Evolutionary conservation across 2,797 vertebrate genomes (phyloP), one percentile per base, ranked within the genome.

Genomic region (Pangasius krempfi): DNA sequence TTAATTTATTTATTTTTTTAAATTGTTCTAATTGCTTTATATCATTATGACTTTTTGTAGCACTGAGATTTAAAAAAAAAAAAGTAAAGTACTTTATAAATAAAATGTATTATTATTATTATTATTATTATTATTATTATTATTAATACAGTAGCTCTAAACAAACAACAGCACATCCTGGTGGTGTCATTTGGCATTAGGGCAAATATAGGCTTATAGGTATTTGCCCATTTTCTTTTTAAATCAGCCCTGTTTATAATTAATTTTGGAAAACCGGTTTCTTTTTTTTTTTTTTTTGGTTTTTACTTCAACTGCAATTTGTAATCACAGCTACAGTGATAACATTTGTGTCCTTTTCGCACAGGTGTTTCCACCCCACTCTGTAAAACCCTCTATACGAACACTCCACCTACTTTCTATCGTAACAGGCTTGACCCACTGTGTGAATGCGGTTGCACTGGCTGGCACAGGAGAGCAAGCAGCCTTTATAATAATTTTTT

Each of bases 161-260:
- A 70, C 30, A 37, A 33, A 20, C 66, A 82, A 25, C 78, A 87
- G 79, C 54, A 33, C 52, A 30, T 9, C 79, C 79, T 83, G 33
- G 79, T 88, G 79, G 66, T 50, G 4, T 8, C 27, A 80, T 52
- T 70, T 40, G 62, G 86, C 5, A 68, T 56, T 81, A 58, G n/a
- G n/a, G 12, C 12, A 66, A 30, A n/a, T 6, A 56, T 56, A 79
- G 0, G 5, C 7, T 22, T 40, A 66, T 66, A 1, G 1, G 10
- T 12, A 33, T 33, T 33, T 68, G 0, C 44, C 44, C 6, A 7
- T 44, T 44, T 44, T 44, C 44, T 44, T 44, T 5, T 27, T 30
- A 33, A 33, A 33, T 10, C n/a, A 68, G 0, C 30, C 8, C 14
- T 68, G 6, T 7, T 68, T 68, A 68, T 30, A 33, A 0, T 64